These are phyloP conservation scores for Tinea trinotella DNA, from an alignment of 2,888 invertebrate genomes.

Conservation along the genomic window DNA sequence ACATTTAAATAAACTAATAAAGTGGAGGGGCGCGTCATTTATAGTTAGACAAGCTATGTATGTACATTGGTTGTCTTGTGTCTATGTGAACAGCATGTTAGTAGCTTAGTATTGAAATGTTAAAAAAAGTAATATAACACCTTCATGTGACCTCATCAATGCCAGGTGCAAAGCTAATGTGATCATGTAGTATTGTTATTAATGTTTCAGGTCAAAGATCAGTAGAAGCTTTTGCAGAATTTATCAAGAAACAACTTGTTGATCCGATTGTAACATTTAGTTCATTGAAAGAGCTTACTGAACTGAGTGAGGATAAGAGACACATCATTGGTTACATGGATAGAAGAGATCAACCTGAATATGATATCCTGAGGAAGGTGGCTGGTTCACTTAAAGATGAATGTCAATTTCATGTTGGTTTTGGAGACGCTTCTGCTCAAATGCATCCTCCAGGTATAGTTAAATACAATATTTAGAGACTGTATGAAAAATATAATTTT, in stretches of 20 bases:
- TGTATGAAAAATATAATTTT: too few relatives aligned
- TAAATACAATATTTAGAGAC: too few relatives aligned
- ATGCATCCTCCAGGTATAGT: conserved; percentile 87
- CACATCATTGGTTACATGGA: conserved; percentile 95
- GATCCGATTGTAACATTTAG: conserved; percentile 87
- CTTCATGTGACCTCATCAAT: too few relatives aligned
- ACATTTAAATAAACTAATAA: too few relatives aligned
- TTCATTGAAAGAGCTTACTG: conserved; percentile 78
- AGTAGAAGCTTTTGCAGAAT: conserved; percentile 90
- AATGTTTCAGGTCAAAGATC: conserved; percentile 78
- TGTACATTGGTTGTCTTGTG: too few relatives aligned
- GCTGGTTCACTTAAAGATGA: conserved; percentile 94
- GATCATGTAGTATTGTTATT: neutral
- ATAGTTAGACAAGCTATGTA: too few relatives aligned
- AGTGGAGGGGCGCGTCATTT: too few relatives aligned
- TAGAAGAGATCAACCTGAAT: conserved; percentile 83
- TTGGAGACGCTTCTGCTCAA: conserved; percentile 84
- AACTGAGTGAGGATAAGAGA: conserved; percentile 84
- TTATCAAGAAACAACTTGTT: conserved; percentile 89
- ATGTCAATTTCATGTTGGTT: conserved; percentile 93
- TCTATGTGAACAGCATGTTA: too few relatives aligned
- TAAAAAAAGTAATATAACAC: too few relatives aligned
- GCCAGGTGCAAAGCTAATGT: too few relatives aligned
- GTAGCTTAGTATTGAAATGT: too few relatives aligned
- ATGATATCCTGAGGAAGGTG: conserved; percentile 83